Evolutionary conservation across 1,140 invertebrate species (phyloP).

Genomic region (Zaprionus kolodkinae): DNA sequence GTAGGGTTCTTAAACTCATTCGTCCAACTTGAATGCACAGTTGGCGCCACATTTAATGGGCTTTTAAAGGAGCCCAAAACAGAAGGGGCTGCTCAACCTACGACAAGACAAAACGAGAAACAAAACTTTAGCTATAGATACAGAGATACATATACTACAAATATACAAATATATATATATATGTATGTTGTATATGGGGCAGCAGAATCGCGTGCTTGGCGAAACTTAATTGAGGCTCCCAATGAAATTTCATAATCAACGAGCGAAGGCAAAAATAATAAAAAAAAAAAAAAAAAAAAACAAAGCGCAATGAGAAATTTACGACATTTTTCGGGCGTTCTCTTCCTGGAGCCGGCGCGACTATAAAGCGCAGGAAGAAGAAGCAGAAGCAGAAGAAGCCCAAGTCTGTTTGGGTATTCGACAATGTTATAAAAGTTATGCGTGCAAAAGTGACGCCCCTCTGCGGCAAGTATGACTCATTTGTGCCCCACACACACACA

Average conservation of each 20-base stretch:
- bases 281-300: slow-evolving; percentile 19
- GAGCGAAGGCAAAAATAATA: slow-evolving; percentile 25
- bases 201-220: slow-evolving; percentile 62
- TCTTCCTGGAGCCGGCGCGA: slow-evolving; percentile 38
- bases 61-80: slow-evolving; percentile 28
- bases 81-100: slow-evolving; percentile 30
- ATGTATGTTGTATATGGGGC: slow-evolving; percentile 53
- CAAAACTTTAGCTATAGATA: slow-evolving; percentile 16
- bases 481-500: not conserved
- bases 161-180: slow-evolving; percentile 9
- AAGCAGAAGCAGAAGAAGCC: not conserved
- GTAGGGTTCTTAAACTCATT: slow-evolving; percentile 47
- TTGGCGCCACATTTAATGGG: slow-evolving; percentile 54
- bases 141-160: not conserved
- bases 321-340: slow-evolving; percentile 46
- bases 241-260: slow-evolving; percentile 77
- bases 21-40: slow-evolving; percentile 50
- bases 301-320: slow-evolving; percentile 62
- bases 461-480: slow-evolving; percentile 57
- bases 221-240: slow-evolving; percentile 67
- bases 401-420: slow-evolving; percentile 13
- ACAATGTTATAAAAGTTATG: slow-evolving; percentile 47
- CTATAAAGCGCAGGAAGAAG: slow-evolving; percentile 39
- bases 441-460: slow-evolving; percentile 23
- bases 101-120: slow-evolving; percentile 34